phyloP scores from a whole-genome alignment of 2,113 vertebrate genomes.

The Antechinus flavipes region DNA sequence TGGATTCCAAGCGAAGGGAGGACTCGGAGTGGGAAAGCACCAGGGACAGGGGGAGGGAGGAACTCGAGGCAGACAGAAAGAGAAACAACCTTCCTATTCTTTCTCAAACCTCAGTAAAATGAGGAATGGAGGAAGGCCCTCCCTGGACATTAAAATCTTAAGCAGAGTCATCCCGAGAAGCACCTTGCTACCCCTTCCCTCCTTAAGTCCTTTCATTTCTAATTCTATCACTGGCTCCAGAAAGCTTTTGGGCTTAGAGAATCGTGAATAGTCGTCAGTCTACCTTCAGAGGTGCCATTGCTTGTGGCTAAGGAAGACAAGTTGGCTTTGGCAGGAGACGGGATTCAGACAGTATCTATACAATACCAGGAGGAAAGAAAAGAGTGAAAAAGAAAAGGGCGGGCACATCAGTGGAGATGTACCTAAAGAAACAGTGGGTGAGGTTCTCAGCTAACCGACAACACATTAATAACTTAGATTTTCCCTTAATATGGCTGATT shows the following conservation, averaged over 20 bases:
- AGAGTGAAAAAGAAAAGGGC: neutral
- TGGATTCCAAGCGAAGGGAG: slow-evolving; percentile 24
- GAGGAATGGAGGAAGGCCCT: neutral
- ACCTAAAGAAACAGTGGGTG: neutral
- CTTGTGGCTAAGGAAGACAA: neutral
- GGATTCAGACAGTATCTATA: neutral
- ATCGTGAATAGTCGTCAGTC: neutral
- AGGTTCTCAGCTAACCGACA: neutral
- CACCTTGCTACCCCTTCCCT: neutral
- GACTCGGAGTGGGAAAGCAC: fast-evolving
- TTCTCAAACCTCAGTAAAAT: slow-evolving; percentile 25
- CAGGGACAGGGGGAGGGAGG: fast-evolving
- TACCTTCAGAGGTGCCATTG: neutral
- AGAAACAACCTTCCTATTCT: neutral
- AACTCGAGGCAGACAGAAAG: neutral
- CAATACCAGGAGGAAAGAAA: neutral
- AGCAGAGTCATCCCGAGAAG: neutral
- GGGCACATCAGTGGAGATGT: neutral
- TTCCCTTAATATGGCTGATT: neutral
- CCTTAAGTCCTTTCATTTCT: neutral
- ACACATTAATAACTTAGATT: neutral
- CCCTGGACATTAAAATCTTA: neutral
- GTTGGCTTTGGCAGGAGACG: neutral
- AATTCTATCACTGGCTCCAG: neutral
- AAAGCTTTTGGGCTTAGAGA: neutral